Evolutionary conservation across 2,888 invertebrate genomes (phyloP).

Genomic region (Sisyra terminalis): DNA sequence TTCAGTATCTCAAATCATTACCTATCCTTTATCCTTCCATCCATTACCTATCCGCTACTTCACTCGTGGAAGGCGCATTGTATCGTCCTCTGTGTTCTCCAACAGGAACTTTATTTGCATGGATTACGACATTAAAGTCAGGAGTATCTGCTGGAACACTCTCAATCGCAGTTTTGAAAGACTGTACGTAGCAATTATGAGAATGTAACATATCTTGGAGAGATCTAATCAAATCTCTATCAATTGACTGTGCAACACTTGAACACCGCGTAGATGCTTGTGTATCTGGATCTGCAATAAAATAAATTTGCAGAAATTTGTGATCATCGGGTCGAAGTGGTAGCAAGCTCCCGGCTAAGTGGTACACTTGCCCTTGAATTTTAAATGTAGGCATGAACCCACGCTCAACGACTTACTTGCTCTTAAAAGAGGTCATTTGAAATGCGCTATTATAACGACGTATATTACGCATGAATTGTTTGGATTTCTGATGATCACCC

Average conservation of each 20-base stretch:
- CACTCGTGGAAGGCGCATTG: conserved; percentile 13
- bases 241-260: background rate
- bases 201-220: conserved; percentile 1
- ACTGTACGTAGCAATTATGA: conserved; percentile 1
- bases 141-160: background rate
- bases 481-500: conserved; percentile 8
- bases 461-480: conserved; percentile 10
- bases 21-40: no score
- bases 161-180: conserved; percentile 1
- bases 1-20: no score
- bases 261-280: background rate
- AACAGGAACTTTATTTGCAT: conserved; percentile 9
- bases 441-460: conserved; percentile 10
- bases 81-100: conserved; percentile 11
- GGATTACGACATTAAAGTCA: conserved; percentile 2
- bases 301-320: background rate
- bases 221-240: background rate
- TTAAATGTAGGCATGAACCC: conserved; percentile 6
- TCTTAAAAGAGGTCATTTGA: conserved; percentile 12
- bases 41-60: no score
- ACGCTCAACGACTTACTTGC: conserved; percentile 6
- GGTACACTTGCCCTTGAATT: conserved; percentile 11
- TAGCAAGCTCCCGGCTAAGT: background rate
- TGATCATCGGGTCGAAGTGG: background rate
- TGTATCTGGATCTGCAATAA: background rate